A percentile compares a stretch with the other conserved stretches of the same genome.
These are phyloP conservation scores for Neoniphon sammara DNA, from an alignment of 2,797 vertebrate species.

Conservation along the genomic window DNA sequence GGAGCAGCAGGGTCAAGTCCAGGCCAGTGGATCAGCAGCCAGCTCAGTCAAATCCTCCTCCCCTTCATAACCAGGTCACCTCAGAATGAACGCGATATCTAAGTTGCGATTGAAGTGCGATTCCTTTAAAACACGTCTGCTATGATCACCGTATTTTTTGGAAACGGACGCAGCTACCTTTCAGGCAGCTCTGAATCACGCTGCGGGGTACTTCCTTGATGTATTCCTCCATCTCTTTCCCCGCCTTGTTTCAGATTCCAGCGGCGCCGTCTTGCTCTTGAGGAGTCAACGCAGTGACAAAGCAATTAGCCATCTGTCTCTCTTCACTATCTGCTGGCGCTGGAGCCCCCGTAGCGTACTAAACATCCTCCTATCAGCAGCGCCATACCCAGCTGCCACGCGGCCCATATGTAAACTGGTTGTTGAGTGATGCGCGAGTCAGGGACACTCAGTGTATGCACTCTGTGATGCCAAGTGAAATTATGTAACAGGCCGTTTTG, in stretches of 20 bases:
- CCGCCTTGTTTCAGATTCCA: conserved; percentile 50
- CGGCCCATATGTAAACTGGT: background rate
- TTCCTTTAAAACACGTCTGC: background rate
- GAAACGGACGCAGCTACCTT: background rate
- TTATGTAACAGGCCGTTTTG: background rate
- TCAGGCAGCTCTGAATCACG: background rate
- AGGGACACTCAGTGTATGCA: background rate
- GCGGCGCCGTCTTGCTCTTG: conserved; percentile 52
- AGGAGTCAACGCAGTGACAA: conserved; percentile 52
- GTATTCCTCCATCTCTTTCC: background rate
- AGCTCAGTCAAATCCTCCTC: conserved; percentile 1
- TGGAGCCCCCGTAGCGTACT: conserved; percentile 17
- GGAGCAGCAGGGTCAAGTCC: conserved; percentile 24
- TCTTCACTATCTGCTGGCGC: conserved; percentile 19
- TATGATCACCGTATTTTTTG: background rate
- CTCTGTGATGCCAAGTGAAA: background rate
- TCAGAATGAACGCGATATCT: background rate
- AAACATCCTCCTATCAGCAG: conserved; percentile 27
- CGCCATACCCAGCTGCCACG: conserved; percentile 20
- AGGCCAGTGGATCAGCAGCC: conserved; percentile 11
- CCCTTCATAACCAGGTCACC: background rate
- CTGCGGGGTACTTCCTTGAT: background rate
- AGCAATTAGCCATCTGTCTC: conserved; percentile 67
- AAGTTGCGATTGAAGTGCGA: background rate
- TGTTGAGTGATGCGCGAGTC: background rate